Percentiles rank a stretch among this genome's conserved stretches.
These are phyloP conservation scores for Anastrepha ludens DNA, from an alignment of 1,140 invertebrate species.

Conservation along the genomic window DNA sequence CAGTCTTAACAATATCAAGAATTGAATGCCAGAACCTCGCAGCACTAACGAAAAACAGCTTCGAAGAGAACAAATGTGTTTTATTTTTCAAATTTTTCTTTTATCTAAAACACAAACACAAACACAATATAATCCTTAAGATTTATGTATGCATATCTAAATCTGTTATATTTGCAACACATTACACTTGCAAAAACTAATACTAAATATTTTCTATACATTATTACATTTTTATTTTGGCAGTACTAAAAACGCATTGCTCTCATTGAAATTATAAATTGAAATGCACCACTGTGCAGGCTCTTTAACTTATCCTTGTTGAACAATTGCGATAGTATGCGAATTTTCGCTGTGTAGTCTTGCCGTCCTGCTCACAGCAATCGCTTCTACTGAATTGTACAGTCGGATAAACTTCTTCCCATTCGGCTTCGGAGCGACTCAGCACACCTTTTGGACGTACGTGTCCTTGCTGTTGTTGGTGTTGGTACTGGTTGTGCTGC, in stretches of 20 bases:
- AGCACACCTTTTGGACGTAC: constrained; percentile 63
- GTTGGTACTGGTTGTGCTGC: not conserved
- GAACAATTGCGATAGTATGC: constrained; percentile 69
- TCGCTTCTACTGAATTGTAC: constrained; percentile 63
- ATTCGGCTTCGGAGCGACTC: constrained; percentile 66
- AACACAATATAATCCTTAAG: not conserved
- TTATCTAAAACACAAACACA: not conserved
- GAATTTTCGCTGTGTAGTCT: constrained; percentile 60
- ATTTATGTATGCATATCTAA: not conserved
- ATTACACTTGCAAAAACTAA: constrained; percentile 18
- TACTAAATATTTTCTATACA: constrained; percentile 9
- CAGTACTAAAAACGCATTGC: constrained; percentile 51
- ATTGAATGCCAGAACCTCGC: no score
- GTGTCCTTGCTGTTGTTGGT: constrained; percentile 4
- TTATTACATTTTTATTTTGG: not conserved
- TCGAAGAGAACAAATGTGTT: no score
- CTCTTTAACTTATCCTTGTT: constrained; percentile 64
- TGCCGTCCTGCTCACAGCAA: constrained; percentile 57
- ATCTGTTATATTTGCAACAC: constrained; percentile 1
- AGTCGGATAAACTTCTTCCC: constrained; percentile 71
- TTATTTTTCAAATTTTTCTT: no score
- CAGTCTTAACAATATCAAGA: no score
- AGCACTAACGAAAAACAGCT: no score
- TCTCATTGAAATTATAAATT: not conserved
- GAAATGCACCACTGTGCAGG: no score